Evolutionary conservation across 2,888 invertebrate species (phyloP), one percentile per base, ranked within the genome.

Genomic region (Serrognathus titanus): DNA sequence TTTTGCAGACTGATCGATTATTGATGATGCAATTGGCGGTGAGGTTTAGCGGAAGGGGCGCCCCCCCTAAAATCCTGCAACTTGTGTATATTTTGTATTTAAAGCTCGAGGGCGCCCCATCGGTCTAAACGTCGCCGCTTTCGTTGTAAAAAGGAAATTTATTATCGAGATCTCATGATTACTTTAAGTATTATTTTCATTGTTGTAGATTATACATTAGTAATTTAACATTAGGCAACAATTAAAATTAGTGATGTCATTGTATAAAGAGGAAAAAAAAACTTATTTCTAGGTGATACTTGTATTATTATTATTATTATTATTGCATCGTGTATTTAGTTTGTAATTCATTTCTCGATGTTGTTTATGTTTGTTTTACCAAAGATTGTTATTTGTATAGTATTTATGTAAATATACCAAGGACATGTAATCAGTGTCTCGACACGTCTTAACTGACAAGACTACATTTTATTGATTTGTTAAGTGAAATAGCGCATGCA

Each of bases 371-470:
- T 69, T 68, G 60, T 70, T 73, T 70, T 69, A 73, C 76, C 76
- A 76, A 76, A 76, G 75, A 75, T 76, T 74, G 73, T 74, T 75
- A 67, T 71, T 66, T 73, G 72, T 75, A 75, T 71, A 73, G 71
- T 74, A 72, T 75, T 72, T 72, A 71, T 74, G 73, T 74, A 74
- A 58, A 74, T 74, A 74, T 68, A 65, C 52, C 56, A 57, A 58
- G 60, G 24, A 54, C 62, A 53, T 53, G 36, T 50, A 37, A 38
- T 11, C 40, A 36, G 49, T 55, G 48, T 48, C 57, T 48, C 56
- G 41, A 12, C 36, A 41, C 57, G 45, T 57, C 43, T 1, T 16
- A 48, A 48, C 48, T 52, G 47, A 48, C 57, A 57, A 52, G 57
- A 55, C 49, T 55, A 49, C 49, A 45, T 48, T 55, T 50, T 49